Evolutionary conservation across 2,888 invertebrate species (phyloP), one percentile per base, ranked within the genome.

Genomic region (Rhopalosiphum nymphaeae): DNA sequence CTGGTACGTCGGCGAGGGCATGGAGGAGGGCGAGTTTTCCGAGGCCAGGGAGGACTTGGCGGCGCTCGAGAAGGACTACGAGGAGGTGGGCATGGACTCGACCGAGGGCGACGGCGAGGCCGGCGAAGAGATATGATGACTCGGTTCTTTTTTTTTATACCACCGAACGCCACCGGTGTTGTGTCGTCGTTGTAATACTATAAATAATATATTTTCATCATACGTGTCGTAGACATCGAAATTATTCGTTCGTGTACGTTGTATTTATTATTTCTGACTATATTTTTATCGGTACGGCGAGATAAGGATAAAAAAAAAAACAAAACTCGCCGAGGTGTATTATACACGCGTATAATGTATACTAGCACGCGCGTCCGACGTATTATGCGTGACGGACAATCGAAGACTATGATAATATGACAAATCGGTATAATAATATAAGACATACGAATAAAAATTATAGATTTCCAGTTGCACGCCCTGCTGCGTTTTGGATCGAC

Each of bases 1-100:
- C 95, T 97, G 98, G 98, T 98, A 97, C 96, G 97, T 97, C 88
- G 97, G 97, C 84, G 97, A 98, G 96, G 98, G 98, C 90, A 98
- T 98, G 98, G 97, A 97, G 95, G 97, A 97, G 95, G 98, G 97
- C 0, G 98, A 98, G 96, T 98, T 98, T 96, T 96, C 97, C 16
- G 98, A 98, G 96, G 98, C 98, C 44, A 96, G 98, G 44, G 98
- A 98, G 95, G 97, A 98, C 96, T 96, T 98, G 95, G 97, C 97
- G 91, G 97, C 97, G n/a, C 96, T 97, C 10, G 97, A 97, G 96
- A 96, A 97, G 95, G 97, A 97, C 95, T 97, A 97, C 96, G 97
- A 97, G 95, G 97, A 97, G 95, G 97, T 97, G 29, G 97, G 97
- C 94, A 96, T 97, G 95, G 97, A 97, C 95, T 96, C 96, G 44